Percentiles rank a stretch among this genome's conserved stretches.
phyloP scores from a whole-genome alignment of 2,797 vertebrate genomes.

The Peromyscus attwateri region DNA sequence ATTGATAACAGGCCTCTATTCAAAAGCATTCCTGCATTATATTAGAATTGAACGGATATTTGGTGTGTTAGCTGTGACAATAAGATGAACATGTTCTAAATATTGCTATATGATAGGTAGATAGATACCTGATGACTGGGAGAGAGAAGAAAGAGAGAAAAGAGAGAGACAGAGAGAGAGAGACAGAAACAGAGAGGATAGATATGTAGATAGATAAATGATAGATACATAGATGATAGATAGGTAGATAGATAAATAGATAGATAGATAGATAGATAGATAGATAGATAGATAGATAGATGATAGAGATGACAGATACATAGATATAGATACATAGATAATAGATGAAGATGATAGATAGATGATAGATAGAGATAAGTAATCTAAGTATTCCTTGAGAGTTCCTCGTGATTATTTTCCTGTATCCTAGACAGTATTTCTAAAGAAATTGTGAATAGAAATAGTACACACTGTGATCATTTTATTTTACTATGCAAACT shows the following conservation, averaged over 20 bases:
- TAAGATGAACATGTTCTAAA: constrained; percentile 40
- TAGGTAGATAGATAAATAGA: neutral
- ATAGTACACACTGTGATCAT: neutral
- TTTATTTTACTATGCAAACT: neutral
- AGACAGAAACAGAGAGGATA: neutral
- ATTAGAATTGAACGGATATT: neutral
- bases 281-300: too few relatives aligned
- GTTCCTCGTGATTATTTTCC: neutral
- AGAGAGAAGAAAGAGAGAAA: too few relatives aligned
- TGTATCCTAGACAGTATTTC: neutral
- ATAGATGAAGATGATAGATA: neutral
- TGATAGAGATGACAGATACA: too few relatives aligned
- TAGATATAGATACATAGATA: neutral
- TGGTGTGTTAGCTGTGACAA: neutral
- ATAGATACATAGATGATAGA: too few relatives aligned
- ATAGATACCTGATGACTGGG: neutral
- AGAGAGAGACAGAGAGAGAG: too few relatives aligned
- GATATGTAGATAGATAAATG: too few relatives aligned
- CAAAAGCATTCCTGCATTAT: neutral
- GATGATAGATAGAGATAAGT: neutral
- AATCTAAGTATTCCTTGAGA: neutral
- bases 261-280: neutral
- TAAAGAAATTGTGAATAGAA: neutral
- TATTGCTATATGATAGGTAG: neutral
- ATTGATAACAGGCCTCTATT: neutral